Base-by-base conservation (phyloP, 1,140 invertebrate species). In the Brachionus paranguensis region DNA sequence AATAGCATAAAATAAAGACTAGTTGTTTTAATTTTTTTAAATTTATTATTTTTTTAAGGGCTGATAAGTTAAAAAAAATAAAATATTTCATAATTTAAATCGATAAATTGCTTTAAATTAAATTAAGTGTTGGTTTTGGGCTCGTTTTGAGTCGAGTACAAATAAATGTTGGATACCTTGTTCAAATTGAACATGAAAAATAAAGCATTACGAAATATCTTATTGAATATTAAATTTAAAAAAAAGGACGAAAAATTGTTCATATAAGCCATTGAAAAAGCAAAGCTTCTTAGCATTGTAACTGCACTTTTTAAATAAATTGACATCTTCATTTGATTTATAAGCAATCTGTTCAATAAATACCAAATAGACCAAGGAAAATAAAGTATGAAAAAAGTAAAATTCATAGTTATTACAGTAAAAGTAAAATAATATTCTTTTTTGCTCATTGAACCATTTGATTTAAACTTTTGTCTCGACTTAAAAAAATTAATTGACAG, bases 351-450 rank as follows among this genome's bases (percentile, higher is more conserved):
- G 12, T 76, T 76, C 14, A 50, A 12, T 27, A 76, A 47, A 50
- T 76, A 76, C 72, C 72, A 76, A 29, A 76, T 50, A 12, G 72
- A 76, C 72, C 72, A 76, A 14, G 72, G 72, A 27, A 50, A 50
- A 50, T 76, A 76, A 12, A 76, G 47, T 50, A 47, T 29, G 53
- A 76, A 76, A 27, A 76, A 76, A 14, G 72, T 50, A 47, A 76
- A 47, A 76, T 76, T 76, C 72, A 76, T 76, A 7, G 43, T 27
- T 50, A 76, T 76, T 14, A 76, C 72, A 1, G 72, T 76, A 20
- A 50, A 50, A 14, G 72, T 76, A 47, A 76, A 76, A 50, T 76
- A 76, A 37, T 50, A 76, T 8, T 76, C 72, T 27, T 76, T 76
- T 76, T 47, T 76, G 11, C 8, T 47, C 7, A 20, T 27, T 33